phyloP scores from a whole-genome alignment of 2,113 vertebrate species.

The Zapornia atra region DNA sequence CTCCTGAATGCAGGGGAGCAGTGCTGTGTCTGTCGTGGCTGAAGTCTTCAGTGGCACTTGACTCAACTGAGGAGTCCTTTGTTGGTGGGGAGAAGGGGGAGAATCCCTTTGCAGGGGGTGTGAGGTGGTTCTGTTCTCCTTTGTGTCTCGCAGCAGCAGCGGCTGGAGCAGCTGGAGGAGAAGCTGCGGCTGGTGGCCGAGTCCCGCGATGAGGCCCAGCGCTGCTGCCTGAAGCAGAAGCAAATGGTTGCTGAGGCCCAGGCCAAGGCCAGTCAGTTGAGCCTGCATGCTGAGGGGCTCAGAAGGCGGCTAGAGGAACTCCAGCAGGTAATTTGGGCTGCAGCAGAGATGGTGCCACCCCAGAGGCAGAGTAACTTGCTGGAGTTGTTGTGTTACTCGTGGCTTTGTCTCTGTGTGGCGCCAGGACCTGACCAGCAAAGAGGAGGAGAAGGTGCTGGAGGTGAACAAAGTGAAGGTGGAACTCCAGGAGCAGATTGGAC shows the following conservation, averaged over 20 bases:
- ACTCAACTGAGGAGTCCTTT: background rate
- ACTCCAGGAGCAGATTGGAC: conserved; percentile 89
- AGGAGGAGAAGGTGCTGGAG: conserved; percentile 88
- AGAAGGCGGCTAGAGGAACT: conserved; percentile 84
- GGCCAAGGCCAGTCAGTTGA: conserved; percentile 79
- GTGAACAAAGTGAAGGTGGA: conserved; percentile 86
- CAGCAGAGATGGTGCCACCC: background rate
- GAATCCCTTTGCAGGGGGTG: background rate
- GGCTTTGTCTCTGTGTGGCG: background rate
- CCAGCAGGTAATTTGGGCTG: conserved; percentile 81
- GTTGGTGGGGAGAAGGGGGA: background rate
- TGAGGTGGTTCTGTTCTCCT: background rate
- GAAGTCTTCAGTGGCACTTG: background rate
- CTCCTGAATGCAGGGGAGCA: background rate
- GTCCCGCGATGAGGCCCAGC: conserved; percentile 86
- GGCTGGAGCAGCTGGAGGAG: conserved; percentile 83
- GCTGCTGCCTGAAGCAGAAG: conserved; percentile 86
- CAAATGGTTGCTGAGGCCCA: conserved; percentile 84
- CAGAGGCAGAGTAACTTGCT: background rate
- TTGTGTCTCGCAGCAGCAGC: conserved; percentile 80
- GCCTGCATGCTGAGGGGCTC: conserved; percentile 80
- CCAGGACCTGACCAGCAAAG: conserved; percentile 87
- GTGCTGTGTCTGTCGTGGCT: fast-evolving
- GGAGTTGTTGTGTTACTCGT: background rate
- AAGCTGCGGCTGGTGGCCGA: conserved; percentile 82